phyloP scores from a whole-genome alignment of 2,888 invertebrate genomes.

The Drosophila infuscata region DNA sequence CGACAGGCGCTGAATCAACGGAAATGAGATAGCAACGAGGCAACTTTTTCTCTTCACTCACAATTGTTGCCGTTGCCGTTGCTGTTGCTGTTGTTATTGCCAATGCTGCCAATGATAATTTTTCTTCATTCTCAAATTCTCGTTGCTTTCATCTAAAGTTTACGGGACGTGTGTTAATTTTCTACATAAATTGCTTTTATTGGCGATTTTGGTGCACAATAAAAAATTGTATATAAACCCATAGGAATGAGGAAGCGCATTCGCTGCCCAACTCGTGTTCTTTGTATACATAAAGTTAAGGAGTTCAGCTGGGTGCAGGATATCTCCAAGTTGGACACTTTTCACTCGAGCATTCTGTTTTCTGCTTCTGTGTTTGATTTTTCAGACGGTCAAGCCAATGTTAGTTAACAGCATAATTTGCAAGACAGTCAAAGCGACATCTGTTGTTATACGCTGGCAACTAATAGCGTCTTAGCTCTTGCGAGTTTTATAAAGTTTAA shows the following conservation, averaged over 20 bases:
- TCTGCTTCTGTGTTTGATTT: background rate
- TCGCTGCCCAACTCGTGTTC: background rate
- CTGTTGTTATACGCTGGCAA: background rate
- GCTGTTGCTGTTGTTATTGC: constrained; percentile 26
- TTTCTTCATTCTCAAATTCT: constrained; percentile 47
- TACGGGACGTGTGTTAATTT: constrained; percentile 34
- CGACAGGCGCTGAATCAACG: constrained; percentile 74
- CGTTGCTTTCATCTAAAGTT: constrained; percentile 35
- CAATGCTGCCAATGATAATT: constrained; percentile 57
- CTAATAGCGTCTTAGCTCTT: background rate
- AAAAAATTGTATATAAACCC: background rate
- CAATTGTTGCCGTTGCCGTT: constrained; percentile 28
- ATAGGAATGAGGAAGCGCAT: background rate
- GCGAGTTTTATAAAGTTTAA: background rate
- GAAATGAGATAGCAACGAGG: constrained; percentile 71
- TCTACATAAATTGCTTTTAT: constrained; percentile 51
- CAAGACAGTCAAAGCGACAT: constrained; percentile 15
- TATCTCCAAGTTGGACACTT: background rate
- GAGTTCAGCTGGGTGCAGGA: background rate
- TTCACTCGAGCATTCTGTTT: background rate
- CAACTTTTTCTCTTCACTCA: constrained; percentile 46
- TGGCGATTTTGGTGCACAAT: constrained; percentile 1
- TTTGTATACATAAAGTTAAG: background rate
- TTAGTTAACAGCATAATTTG: background rate
- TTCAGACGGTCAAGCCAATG: background rate